A percentile compares a stretch with the other conserved stretches of the same genome.
phyloP scores from a whole-genome alignment of 1,140 invertebrate genomes.

The Trichoplusia ni region DNA sequence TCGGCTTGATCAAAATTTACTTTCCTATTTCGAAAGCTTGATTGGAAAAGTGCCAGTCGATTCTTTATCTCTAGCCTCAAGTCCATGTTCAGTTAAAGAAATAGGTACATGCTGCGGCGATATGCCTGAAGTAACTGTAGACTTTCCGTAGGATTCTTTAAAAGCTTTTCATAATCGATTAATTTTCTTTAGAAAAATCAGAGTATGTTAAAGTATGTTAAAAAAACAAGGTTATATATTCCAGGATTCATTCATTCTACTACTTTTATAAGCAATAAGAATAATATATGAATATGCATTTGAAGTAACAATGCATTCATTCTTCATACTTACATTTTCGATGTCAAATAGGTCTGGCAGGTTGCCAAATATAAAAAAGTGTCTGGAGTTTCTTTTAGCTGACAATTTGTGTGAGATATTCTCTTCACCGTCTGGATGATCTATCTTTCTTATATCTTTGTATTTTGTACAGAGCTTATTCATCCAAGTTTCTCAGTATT shows the following conservation, averaged over 20 bases:
- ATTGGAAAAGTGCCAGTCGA: no score
- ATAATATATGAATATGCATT: constrained; percentile 6
- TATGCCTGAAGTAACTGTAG: no score
- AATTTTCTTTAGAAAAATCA: no score
- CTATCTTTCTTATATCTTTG: background rate
- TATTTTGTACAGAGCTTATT: background rate
- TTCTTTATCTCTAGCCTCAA: no score
- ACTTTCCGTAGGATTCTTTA: no score
- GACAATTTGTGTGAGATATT: background rate
- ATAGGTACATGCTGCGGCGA: no score
- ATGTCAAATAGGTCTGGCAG: constrained; percentile 4
- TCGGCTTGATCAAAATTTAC: background rate
- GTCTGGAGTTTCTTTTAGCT: constrained; percentile 6
- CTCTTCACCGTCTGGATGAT: background rate
- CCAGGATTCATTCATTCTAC: no score
- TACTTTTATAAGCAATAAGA: no score
- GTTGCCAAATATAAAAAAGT: constrained; percentile 13
- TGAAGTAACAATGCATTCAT: background rate
- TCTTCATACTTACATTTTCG: constrained; percentile 15
- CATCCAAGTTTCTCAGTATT: constrained; percentile 5
- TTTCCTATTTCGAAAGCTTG: background rate
- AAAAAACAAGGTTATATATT: no score
- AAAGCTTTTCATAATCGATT: no score
- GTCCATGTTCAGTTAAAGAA: no score
- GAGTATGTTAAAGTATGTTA: no score